Conservation (phyloP, 2,888 invertebrate genomes). For the Macaria liturata region DNA sequence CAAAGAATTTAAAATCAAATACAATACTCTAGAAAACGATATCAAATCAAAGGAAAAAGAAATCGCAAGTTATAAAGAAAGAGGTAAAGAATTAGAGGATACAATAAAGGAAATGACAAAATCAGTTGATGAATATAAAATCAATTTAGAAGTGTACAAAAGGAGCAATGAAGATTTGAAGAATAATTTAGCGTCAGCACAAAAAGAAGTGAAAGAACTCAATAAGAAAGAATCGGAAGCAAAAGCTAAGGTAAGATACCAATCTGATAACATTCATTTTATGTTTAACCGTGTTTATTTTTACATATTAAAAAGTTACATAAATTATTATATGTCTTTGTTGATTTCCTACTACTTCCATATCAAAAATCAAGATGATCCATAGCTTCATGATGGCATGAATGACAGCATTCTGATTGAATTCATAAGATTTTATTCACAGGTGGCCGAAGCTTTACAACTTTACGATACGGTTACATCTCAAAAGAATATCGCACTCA, state of each 20-base stretch:
- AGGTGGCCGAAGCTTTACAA: conserved; percentile 77
- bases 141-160: conserved; percentile 60
- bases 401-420: not conserved
- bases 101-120: conserved; percentile 53
- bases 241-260: conserved; percentile 55
- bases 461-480: conserved; percentile 65
- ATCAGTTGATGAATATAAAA: conserved; percentile 57
- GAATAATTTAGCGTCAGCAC: conserved; percentile 51
- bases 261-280: no score
- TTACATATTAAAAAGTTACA: no score
- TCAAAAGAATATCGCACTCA: conserved; percentile 65
- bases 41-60: conserved; percentile 70
- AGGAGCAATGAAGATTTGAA: conserved; percentile 64
- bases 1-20: conserved; percentile 55
- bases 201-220: conserved; percentile 59
- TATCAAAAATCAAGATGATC: no score
- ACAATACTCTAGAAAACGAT: conserved; percentile 50
- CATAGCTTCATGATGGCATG: no score
- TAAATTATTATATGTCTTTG: no score
- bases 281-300: no score
- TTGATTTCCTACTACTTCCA: no score
- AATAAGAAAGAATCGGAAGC: conserved; percentile 71
- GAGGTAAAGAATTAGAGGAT: conserved; percentile 56
- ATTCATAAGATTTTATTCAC: conserved; percentile 18
- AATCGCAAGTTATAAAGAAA: conserved; percentile 67